phyloP scores from a whole-genome alignment of 2,888 invertebrate genomes.

The Embidobia sp. region DNA sequence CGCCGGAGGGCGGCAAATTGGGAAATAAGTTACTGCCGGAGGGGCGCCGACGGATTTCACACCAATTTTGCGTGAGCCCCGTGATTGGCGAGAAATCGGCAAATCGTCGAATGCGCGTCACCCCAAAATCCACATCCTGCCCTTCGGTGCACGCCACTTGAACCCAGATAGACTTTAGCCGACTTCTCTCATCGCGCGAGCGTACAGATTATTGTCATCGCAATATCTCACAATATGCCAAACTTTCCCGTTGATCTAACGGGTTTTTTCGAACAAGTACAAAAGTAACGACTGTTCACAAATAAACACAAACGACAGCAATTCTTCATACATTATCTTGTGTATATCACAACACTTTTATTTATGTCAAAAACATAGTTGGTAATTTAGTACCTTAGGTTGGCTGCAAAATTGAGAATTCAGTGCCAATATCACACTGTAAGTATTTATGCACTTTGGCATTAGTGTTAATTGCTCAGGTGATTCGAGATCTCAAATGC shows the following conservation, averaged over 20 bases:
- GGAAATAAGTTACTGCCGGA: slow-evolving; percentile 81
- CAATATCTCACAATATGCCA: no score
- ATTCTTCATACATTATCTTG: no score
- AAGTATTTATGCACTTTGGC: neutral
- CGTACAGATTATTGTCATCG: no score
- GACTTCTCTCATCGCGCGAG: no score
- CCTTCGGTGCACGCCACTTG: slow-evolving; percentile 34
- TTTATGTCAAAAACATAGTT: no score
- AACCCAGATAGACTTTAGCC: no score
- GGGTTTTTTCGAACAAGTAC: no score
- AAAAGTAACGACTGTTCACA: no score
- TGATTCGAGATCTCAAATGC: slow-evolving; percentile 3
- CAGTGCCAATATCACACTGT: slow-evolving; percentile 18
- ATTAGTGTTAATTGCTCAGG: slow-evolving; percentile 13
- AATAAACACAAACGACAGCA: no score
- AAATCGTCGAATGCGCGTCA: slow-evolving; percentile 72
- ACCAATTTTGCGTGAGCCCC: slow-evolving; percentile 78
- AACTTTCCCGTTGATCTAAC: no score
- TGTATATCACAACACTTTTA: no score
- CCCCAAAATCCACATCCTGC: slow-evolving; percentile 58
- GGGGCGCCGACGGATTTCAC: slow-evolving; percentile 78
- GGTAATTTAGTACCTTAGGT: slow-evolving; percentile 19
- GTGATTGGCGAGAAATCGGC: slow-evolving; percentile 80
- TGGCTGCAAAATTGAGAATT: slow-evolving; percentile 18
- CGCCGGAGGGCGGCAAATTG: slow-evolving; percentile 75